Percentiles rank a stretch among this genome's conserved stretches.
Conservation (phyloP, 2,797 vertebrate species). For the Apodemus agrarius region DNA sequence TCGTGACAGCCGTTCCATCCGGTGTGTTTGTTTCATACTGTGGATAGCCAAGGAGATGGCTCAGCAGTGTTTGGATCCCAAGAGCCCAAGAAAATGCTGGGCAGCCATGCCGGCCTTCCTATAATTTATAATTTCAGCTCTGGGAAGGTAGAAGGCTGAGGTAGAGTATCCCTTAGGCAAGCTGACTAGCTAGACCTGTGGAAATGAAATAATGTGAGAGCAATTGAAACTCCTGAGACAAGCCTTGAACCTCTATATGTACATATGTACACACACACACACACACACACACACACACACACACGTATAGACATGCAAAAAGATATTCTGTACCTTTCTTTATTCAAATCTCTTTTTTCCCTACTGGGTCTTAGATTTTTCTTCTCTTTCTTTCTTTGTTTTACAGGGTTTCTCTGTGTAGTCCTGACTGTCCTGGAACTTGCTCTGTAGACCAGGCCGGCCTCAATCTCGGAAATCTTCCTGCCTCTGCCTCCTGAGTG, state of each 20-base stretch:
- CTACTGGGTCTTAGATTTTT: not conserved
- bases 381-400: not conserved
- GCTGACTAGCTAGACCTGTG: not conserved
- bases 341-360: not conserved
- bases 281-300: too few species aligned
- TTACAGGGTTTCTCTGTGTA: not conserved
- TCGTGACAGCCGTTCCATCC: not conserved
- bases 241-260: not conserved
- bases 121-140: not conserved
- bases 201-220: not conserved
- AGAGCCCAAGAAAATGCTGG: not conserved
- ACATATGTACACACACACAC: not conserved
- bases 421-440: not conserved
- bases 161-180: not conserved
- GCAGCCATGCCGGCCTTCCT: not conserved
- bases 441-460: not conserved
- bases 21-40: not conserved
- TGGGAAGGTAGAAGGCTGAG: not conserved
- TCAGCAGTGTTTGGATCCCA: not conserved
- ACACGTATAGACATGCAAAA: not conserved
- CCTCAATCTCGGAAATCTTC: not conserved
- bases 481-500: not conserved
- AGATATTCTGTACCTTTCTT: slow-evolving; percentile 18
- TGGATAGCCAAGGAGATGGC: not conserved
- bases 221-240: not conserved